Conservation (phyloP, 2,113 vertebrate genomes). For the Labeo catla region DNA sequence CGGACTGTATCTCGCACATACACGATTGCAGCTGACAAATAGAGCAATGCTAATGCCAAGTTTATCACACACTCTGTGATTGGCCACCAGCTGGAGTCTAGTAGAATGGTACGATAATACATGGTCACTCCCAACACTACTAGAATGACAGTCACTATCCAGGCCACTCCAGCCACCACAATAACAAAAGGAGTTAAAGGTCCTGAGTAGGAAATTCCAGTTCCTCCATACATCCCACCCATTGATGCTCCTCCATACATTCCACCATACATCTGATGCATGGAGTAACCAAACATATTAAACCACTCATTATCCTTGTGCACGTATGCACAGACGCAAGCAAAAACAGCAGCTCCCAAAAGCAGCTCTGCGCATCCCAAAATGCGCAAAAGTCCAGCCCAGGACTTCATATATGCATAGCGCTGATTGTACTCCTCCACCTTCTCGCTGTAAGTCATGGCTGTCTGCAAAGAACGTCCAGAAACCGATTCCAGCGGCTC, state of each 20-base stretch:
- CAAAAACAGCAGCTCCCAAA: conserved; percentile 88
- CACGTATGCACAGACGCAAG: conserved; percentile 92
- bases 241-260: conserved; percentile 59
- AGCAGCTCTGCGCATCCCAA: conserved; percentile 85
- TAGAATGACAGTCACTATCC: conserved; percentile 87
- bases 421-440: conserved; percentile 83
- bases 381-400: conserved; percentile 90
- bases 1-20: conserved; percentile 89
- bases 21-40: conserved; percentile 83
- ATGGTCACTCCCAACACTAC: conserved; percentile 90
- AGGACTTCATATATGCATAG: conserved; percentile 95
- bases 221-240: conserved; percentile 68
- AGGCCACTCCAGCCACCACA: conserved; percentile 85
- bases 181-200: conserved; percentile 91
- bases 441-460: conserved; percentile 82
- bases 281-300: conserved; percentile 87
- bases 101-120: conserved; percentile 92
- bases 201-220: conserved; percentile 81
- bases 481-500: conserved; percentile 75
- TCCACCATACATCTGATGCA: conserved; percentile 76
- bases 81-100: conserved; percentile 95
- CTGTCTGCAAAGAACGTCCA: conserved; percentile 70
- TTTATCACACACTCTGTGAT: conserved; percentile 90
- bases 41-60: conserved; percentile 82
- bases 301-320: conserved; percentile 98